Percentiles rank a stretch among this genome's conserved stretches.
Conservation (phyloP, 2,888 invertebrate species). For the Byasa hedistus region DNA sequence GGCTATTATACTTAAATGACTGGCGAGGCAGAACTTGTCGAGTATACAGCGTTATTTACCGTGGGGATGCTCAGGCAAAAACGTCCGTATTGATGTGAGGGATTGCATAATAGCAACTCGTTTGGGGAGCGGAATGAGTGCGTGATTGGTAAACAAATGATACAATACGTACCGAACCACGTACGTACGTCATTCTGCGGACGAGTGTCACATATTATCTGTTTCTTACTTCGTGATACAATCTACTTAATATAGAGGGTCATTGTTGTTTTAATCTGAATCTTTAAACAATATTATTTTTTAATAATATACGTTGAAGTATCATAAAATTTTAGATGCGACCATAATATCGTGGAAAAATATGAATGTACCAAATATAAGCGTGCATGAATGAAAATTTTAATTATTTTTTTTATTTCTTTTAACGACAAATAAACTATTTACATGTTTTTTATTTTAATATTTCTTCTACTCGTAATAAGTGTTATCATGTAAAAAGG, state of each 20-base stretch:
- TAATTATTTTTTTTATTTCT: too few relatives aligned
- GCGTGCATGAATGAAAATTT: too few relatives aligned
- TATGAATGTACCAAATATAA: too few relatives aligned
- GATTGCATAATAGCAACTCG: slow-evolving; percentile 70
- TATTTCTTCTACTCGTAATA: neutral
- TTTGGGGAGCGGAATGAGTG: slow-evolving; percentile 61
- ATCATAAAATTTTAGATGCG: too few relatives aligned
- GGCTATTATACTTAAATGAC: slow-evolving; percentile 66
- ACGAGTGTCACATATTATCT: slow-evolving; percentile 14
- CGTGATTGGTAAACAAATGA: slow-evolving; percentile 57
- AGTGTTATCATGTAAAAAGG: neutral
- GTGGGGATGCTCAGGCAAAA: slow-evolving; percentile 64
- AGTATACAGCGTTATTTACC: slow-evolving; percentile 64
- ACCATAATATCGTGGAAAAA: too few relatives aligned
- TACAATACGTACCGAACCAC: slow-evolving; percentile 28
- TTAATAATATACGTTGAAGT: too few relatives aligned
- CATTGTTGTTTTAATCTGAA: neutral
- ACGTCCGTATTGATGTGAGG: slow-evolving; percentile 61
- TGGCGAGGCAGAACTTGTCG: slow-evolving; percentile 51
- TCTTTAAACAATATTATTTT: neutral
- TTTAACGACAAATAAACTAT: too few relatives aligned
- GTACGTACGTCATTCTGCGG: slow-evolving; percentile 18
- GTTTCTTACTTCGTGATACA: slow-evolving; percentile 1
- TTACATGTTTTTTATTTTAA: neutral
- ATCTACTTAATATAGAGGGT: neutral